These are phyloP conservation scores for Cichlasoma orientale DNA, from an alignment of 2,797 vertebrate species.

Conservation along the genomic window DNA sequence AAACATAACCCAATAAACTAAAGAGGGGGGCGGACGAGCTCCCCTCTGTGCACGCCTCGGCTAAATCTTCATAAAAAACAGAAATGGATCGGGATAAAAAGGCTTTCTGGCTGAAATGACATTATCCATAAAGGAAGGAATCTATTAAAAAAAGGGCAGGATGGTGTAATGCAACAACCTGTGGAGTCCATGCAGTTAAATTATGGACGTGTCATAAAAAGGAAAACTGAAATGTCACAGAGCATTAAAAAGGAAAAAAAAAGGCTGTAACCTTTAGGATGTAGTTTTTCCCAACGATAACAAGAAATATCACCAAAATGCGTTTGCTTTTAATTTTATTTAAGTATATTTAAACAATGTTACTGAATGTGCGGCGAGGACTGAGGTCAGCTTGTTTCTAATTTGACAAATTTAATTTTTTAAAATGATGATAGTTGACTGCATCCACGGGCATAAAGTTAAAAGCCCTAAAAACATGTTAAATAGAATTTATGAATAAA, in stretches of 20 bases:
- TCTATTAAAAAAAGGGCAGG: constrained; percentile 52
- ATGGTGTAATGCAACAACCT: constrained; percentile 61
- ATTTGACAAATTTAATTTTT: neutral
- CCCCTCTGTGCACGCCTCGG: constrained; percentile 18
- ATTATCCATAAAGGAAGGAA: constrained; percentile 67
- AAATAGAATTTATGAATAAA: neutral
- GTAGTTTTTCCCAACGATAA: neutral
- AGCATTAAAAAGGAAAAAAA: neutral
- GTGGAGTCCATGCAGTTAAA: constrained; percentile 50
- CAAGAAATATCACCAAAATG: neutral
- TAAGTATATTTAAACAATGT: neutral
- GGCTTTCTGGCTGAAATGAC: constrained; percentile 65
- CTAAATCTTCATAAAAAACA: constrained; percentile 71
- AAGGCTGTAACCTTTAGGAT: constrained; percentile 10
- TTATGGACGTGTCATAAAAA: constrained; percentile 29
- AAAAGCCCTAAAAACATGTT: neutral
- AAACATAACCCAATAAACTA: constrained; percentile 76
- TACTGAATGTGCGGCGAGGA: neutral
- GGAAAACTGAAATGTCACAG: constrained; percentile 13
- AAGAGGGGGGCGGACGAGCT: constrained; percentile 55
- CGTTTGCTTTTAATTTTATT: neutral
- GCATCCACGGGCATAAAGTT: neutral
- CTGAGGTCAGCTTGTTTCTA: neutral
- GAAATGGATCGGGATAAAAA: constrained; percentile 68
- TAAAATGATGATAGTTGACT: neutral